Evolutionary conservation across 2,797 vertebrate species (phyloP), one percentile per base, ranked within the genome.

Genomic region (Catharus ustulatus): DNA sequence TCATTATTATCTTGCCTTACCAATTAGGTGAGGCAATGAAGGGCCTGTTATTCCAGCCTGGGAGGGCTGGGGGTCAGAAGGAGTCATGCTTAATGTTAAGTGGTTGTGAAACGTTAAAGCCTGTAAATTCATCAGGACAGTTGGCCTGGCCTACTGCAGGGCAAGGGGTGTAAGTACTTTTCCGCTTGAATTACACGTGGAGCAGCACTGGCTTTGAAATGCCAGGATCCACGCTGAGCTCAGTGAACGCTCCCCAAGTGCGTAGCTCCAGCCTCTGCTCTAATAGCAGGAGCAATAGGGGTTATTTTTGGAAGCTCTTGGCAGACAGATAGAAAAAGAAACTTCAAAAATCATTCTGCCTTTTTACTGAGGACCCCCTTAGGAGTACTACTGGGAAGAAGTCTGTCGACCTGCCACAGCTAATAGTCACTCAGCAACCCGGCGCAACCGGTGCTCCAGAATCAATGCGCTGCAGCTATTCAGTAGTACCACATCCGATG

Each of bases 361-460:
- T 82, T 54, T 90, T 91, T 89, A 79, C 54, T 73, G 82, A 95
- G 76, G 92, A 81, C 72, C 66, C 78, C 92, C 89, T 87, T 42
- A 78, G 77, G 92, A 97, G 85, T 66, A 89, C 34, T 45, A 79
- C 34, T 82, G 71, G 93, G 92, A 95, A 90, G 86, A 95, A 96
- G 75, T 59, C 51, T 87, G 94, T 96, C 32, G 52, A 92, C 76
- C 87, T 86, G 92, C 90, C 86, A 71, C 40, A 74, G 83, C 57
- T 86, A 94, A 80, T 84, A 84, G 96, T 90, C 91, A 83, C 83
- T 87, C 96, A 92, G 95, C 73, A 94, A n/a, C 76, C 57, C 10
- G 1, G 82, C 19, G 14, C 36, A 79, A 84, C 45, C 30, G 34
- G 61, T 1, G 9, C 75, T 96, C 80, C 82, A 74, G 84, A 92